Conservation (phyloP, 2,888 invertebrate species). For the Drosophila nr. medialis region DNA sequence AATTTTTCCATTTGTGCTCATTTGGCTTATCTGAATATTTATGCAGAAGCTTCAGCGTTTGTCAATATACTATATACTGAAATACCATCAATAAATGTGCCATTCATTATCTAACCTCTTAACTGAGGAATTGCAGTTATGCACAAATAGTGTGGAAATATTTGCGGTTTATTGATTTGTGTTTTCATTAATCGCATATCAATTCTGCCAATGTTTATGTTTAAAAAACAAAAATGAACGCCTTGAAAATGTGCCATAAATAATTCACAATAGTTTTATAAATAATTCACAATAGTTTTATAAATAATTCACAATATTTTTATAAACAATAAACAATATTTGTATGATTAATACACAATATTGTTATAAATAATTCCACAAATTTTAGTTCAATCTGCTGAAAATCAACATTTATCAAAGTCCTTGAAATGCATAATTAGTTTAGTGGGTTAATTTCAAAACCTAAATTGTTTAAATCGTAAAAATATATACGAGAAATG, state of each 20-base stretch:
- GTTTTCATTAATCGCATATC: neutral
- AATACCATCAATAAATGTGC: neutral
- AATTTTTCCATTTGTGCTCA: neutral
- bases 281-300: neutral
- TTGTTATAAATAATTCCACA: neutral
- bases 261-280: neutral
- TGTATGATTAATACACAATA: neutral
- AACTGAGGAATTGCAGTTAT: neutral
- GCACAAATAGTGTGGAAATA: neutral
- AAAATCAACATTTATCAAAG: neutral
- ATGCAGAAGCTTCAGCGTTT: neutral
- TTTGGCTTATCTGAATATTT: conserved; percentile 18
- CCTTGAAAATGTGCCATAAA: neutral
- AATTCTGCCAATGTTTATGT: neutral
- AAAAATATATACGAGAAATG: neutral
- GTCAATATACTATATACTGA: neutral
- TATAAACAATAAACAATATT: neutral
- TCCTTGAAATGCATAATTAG: neutral
- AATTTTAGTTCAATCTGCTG: neutral
- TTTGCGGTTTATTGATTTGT: conserved; percentile 1
- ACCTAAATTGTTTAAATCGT: neutral
- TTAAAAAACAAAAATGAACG: neutral
- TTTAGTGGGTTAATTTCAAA: neutral
- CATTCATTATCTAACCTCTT: neutral
- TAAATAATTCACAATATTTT: neutral